Evolutionary conservation across 2,113 vertebrate species (phyloP).

Genomic region (Neodontobutis hainanensis): DNA sequence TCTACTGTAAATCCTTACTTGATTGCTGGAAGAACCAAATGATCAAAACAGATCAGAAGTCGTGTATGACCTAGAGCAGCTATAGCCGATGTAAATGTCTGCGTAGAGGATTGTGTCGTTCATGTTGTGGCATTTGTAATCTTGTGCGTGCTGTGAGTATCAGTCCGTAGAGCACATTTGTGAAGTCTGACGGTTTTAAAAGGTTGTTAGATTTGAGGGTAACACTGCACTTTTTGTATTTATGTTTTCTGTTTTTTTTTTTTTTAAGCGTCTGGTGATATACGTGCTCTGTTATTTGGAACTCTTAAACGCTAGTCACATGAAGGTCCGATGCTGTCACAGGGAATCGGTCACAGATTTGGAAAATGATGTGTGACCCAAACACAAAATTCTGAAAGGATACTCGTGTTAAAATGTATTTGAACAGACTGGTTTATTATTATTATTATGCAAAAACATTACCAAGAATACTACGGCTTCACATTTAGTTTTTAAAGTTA

Average conservation of each 20-base stretch:
- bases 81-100: conserved; percentile 44
- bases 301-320: conserved; percentile 38
- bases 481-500: neutral
- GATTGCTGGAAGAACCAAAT: conserved; percentile 60
- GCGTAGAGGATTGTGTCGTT: conserved; percentile 58
- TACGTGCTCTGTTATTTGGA: conserved; percentile 18
- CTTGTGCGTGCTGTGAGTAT: conserved; percentile 41
- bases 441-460: no score
- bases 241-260: conserved; percentile 13
- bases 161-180: conserved; percentile 48
- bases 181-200: conserved; percentile 25
- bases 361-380: conserved; percentile 4
- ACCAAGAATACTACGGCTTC: neutral
- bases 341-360: conserved; percentile 7
- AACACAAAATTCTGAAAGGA: neutral
- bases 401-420: no score
- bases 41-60: conserved; percentile 40
- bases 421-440: no score
- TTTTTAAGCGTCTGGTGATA: conserved; percentile 23
- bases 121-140: conserved; percentile 53
- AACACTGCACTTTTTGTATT: conserved; percentile 4
- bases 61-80: conserved; percentile 52
- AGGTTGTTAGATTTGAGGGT: conserved; percentile 28
- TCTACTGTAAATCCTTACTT: conserved; percentile 60
- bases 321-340: conserved; percentile 31